Conservation (phyloP, 30 jellyfish, hydroid and myxozoan genomes). For the Phacellophora camtschatica region DNA sequence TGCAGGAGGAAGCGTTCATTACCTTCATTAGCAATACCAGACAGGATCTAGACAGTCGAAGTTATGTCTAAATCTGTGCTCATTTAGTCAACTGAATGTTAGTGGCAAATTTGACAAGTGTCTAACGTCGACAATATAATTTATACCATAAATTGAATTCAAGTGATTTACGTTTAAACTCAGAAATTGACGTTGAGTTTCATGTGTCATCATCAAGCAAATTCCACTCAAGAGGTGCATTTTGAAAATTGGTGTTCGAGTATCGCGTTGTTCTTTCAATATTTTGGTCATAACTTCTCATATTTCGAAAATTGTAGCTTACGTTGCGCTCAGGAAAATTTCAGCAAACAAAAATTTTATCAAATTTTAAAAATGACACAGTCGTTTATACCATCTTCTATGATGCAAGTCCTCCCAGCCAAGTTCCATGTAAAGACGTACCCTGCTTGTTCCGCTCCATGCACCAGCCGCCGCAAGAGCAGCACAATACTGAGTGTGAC, state of each 20-base stretch:
- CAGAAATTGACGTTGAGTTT: not conserved
- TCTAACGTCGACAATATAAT: not conserved
- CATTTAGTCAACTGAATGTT: constrained; percentile 1
- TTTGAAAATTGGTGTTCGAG: not conserved
- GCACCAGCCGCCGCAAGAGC: not conserved
- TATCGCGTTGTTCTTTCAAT: not conserved
- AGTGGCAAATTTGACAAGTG: not conserved
- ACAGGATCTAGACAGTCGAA: constrained; percentile 10
- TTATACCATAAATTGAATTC: not conserved
- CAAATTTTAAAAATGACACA: constrained; percentile 1
- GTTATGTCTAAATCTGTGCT: not conserved
- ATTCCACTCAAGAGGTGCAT: constrained; percentile 28
- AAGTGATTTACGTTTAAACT: constrained; percentile 6
- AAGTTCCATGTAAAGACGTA: too few relatives aligned
- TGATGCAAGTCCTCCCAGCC: too few relatives aligned
- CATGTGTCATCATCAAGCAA: constrained; percentile 7
- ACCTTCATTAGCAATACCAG: too few relatives aligned
- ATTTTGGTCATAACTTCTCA: not conserved
- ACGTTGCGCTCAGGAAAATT: too few relatives aligned
- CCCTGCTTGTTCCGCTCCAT: too few relatives aligned
- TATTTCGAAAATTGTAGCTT: too few relatives aligned
- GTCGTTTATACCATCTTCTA: too few relatives aligned
- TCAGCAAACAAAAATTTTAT: not conserved
- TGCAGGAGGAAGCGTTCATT: too few relatives aligned
- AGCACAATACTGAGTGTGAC: not conserved